phyloP scores from a whole-genome alignment of 2,888 invertebrate species.

The Argyresthia albistria region DNA sequence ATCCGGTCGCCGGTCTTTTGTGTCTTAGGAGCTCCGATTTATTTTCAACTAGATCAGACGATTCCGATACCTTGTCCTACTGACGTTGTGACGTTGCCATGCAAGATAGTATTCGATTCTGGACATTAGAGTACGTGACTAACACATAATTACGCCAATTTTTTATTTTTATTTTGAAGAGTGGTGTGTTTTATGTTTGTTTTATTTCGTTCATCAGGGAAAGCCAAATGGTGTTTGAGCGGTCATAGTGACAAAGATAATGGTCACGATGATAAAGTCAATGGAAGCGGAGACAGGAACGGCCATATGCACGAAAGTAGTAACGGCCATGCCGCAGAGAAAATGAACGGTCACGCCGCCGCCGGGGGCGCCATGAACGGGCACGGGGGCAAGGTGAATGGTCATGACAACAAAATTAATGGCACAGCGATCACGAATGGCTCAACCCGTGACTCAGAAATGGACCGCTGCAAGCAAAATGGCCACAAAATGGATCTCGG shows the following conservation, averaged over 20 bases:
- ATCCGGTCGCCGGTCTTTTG: constrained; percentile 42
- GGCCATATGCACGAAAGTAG: neutral
- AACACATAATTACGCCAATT: constrained; percentile 60
- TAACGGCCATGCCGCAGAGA: constrained; percentile 6
- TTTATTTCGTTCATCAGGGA: constrained; percentile 58
- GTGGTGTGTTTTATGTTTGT: constrained; percentile 31
- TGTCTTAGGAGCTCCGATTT: constrained; percentile 39
- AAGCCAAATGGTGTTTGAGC: constrained; percentile 28
- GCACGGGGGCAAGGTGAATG: constrained; percentile 22
- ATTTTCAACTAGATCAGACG: constrained; percentile 29
- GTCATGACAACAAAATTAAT: constrained; percentile 24
- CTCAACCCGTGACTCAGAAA: constrained; percentile 15
- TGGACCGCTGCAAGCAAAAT: constrained; percentile 21
- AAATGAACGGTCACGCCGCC: constrained; percentile 10
- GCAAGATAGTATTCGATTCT: constrained; percentile 28
- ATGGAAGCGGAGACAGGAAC: constrained; percentile 10
- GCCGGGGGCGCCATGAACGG: constrained; percentile 8
- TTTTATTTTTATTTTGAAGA: constrained; percentile 17
- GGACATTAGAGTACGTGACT: constrained; percentile 16
- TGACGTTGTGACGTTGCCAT: too few relatives aligned
- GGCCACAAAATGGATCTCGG: constrained; percentile 37
- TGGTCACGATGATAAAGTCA: constrained; percentile 10
- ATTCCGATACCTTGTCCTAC: constrained; percentile 22
- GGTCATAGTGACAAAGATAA: constrained; percentile 10
- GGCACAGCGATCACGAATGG: constrained; percentile 21